A percentile compares a stretch with the other conserved stretches of the same genome.
These are phyloP conservation scores for Zonotrichia albicollis DNA, from an alignment of 2,797 vertebrate species.

Conservation along the genomic window DNA sequence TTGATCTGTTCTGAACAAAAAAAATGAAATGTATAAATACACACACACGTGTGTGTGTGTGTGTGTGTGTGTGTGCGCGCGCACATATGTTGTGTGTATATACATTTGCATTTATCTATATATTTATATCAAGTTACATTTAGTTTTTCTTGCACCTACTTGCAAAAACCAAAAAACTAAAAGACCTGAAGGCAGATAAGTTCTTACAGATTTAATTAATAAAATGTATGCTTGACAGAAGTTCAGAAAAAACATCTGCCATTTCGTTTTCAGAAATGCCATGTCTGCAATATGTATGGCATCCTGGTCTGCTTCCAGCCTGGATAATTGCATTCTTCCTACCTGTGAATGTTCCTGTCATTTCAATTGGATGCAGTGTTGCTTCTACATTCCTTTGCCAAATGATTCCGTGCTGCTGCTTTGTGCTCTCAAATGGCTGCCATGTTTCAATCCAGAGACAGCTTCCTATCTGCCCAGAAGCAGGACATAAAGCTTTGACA, in stretches of 20 bases:
- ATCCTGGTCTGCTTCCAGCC: slow-evolving; percentile 11
- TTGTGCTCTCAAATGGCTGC: neutral
- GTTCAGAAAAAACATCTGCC: slow-evolving; percentile 35
- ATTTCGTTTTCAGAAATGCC: slow-evolving; percentile 32
- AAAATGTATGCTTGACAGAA: neutral
- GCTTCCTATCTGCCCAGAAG: neutral
- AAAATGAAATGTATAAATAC: neutral
- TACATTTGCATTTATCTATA: neutral
- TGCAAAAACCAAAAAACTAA: neutral
- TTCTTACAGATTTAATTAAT: slow-evolving; percentile 19
- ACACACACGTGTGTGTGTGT: neutral
- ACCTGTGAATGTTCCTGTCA: slow-evolving; percentile 8
- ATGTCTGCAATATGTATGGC: neutral
- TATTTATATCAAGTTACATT: neutral
- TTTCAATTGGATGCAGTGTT: neutral
- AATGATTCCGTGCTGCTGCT: neutral
- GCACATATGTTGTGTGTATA: too few species aligned
- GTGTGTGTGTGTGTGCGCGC: too few species aligned
- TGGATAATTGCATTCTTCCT: slow-evolving; percentile 36
- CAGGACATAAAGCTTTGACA: neutral
- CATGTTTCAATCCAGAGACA: neutral
- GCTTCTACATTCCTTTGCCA: neutral
- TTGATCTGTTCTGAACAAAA: neutral
- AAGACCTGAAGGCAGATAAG: neutral
- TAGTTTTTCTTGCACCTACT: neutral